phyloP scores from a whole-genome alignment of 2,113 vertebrate genomes.

The Pelmatolapia mariae region DNA sequence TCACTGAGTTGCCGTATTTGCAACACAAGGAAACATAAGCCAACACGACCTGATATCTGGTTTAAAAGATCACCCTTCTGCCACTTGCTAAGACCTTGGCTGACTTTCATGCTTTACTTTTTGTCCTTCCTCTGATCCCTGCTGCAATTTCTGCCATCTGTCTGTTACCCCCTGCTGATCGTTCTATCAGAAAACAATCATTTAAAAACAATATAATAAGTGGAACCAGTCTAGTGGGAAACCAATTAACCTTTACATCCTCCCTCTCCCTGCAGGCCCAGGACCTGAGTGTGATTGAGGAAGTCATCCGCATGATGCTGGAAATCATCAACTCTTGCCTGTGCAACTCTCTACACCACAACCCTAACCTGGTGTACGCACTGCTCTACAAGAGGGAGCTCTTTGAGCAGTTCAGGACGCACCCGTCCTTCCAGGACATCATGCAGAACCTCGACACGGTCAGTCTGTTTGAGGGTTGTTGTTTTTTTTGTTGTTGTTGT shows the following conservation, averaged over 20 bases:
- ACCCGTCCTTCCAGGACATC: constrained; percentile 97
- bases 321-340: constrained; percentile 99
- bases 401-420: constrained; percentile 92
- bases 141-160: background rate
- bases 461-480: constrained; percentile 34
- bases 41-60: constrained; percentile 11
- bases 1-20: background rate
- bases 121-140: background rate
- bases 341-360: constrained; percentile 92
- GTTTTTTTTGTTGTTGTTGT: background rate
- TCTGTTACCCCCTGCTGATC: constrained; percentile 17
- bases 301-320: constrained; percentile 98
- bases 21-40: background rate
- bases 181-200: constrained; percentile 36
- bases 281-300: constrained; percentile 95
- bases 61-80: constrained; percentile 6
- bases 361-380: constrained; percentile 94
- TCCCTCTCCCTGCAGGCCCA: constrained; percentile 79
- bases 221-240: constrained; percentile 54
- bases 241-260: constrained; percentile 66
- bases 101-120: background rate
- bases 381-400: constrained; percentile 97
- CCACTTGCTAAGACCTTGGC: constrained; percentile 1
- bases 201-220: constrained; percentile 49
- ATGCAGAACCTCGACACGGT: constrained; percentile 99